Evolutionary conservation across 2,888 invertebrate genomes (phyloP).

Genomic region (Crioceris asparagi): DNA sequence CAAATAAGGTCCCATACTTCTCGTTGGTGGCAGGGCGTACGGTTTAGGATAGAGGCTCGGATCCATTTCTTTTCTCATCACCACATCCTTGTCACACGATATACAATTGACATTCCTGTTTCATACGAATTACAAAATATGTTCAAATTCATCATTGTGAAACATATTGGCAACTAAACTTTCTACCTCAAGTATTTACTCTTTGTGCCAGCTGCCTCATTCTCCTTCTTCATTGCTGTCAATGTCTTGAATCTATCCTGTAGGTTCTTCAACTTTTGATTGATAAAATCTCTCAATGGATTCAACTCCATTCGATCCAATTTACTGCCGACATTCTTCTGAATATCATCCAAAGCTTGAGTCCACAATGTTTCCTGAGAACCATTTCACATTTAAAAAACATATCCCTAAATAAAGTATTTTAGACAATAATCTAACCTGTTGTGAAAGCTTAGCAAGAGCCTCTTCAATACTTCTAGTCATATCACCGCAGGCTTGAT

Average conservation of each 20-base stretch:
- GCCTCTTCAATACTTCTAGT: constrained; percentile 54
- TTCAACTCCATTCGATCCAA: constrained; percentile 52
- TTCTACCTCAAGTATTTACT: constrained; percentile 48
- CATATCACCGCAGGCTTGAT: constrained; percentile 56
- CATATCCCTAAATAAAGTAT: too few species aligned
- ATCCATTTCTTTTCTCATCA: constrained; percentile 53
- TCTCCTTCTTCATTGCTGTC: constrained; percentile 47
- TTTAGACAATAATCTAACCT: constrained; percentile 39
- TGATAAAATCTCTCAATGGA: constrained; percentile 54
- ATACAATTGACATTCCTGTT: constrained; percentile 61
- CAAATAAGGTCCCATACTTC: constrained; percentile 58
- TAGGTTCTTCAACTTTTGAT: constrained; percentile 46
- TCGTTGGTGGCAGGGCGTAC: constrained; percentile 45
- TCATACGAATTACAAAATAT: background rate
- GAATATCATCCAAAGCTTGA: constrained; percentile 55
- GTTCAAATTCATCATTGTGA: too few species aligned
- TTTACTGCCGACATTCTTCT: constrained; percentile 54
- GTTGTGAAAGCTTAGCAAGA: constrained; percentile 48
- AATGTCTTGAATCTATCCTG: constrained; percentile 53
- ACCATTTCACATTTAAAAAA: too few species aligned
- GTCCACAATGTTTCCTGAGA: constrained; percentile 52
- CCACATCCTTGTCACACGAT: constrained; percentile 64
- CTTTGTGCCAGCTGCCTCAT: constrained; percentile 64
- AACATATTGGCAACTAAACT: too few species aligned
- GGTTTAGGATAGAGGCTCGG: constrained; percentile 39